Evolutionary conservation across 2,113 vertebrate species (phyloP).

Genomic region (Eclectus roratus): DNA sequence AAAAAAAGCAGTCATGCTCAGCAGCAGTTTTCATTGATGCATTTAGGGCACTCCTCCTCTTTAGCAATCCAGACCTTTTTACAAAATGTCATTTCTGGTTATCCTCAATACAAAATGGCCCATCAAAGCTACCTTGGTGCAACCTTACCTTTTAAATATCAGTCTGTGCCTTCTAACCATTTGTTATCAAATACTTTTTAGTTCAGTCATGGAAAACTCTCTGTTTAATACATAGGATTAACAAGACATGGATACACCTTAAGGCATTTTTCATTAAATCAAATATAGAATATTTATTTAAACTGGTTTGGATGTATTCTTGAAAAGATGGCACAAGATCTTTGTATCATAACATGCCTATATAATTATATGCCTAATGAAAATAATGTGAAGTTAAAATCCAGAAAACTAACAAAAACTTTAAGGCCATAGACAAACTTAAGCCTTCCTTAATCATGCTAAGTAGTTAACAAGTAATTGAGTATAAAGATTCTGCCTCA

Average conservation of each 20-base stretch:
- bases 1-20: slow-evolving; percentile 66
- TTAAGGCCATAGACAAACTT: neutral
- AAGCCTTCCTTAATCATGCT: neutral
- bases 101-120: slow-evolving; percentile 68
- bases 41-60: slow-evolving; percentile 63
- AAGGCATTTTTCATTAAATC: neutral
- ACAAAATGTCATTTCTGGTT: slow-evolving; percentile 75
- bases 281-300: neutral
- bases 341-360: neutral
- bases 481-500: neutral
- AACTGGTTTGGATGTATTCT: slow-evolving; percentile 1
- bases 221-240: slow-evolving; percentile 15
- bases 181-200: slow-evolving; percentile 63
- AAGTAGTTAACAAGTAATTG: neutral
- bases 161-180: slow-evolving; percentile 65
- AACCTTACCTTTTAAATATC: slow-evolving; percentile 75
- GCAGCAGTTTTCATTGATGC: slow-evolving; percentile 48
- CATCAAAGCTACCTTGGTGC: slow-evolving; percentile 67
- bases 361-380: neutral
- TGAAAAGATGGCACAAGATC: neutral
- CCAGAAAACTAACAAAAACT: neutral
- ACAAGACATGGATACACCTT: neutral
- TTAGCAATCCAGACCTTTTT: slow-evolving; percentile 71
- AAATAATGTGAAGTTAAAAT: neutral
- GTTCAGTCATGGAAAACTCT: slow-evolving; percentile 20